Evolutionary conservation across 2,888 invertebrate species (phyloP).

Genomic region (Salticus scenicus): DNA sequence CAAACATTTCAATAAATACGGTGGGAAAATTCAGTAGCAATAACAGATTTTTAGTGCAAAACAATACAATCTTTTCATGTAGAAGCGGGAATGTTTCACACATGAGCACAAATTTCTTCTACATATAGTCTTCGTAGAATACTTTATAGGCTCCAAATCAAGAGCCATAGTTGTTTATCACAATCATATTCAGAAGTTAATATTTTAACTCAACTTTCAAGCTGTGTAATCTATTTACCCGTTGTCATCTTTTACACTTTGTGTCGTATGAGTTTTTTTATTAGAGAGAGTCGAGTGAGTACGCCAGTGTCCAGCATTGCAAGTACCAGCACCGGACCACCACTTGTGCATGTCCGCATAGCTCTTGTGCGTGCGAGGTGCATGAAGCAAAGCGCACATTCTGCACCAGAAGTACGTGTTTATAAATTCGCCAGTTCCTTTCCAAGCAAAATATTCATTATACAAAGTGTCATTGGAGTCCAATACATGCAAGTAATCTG

Average conservation of each 20-base stretch:
- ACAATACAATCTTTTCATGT: not conserved
- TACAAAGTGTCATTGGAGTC: conserved; percentile 92
- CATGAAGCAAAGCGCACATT: conserved; percentile 89
- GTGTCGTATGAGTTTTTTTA: not conserved
- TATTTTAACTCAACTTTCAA: too few relatives aligned
- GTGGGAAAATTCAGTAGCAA: not conserved
- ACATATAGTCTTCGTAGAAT: not conserved
- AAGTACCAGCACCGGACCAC: conserved; percentile 69
- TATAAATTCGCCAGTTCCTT: conserved; percentile 95
- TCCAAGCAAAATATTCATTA: conserved; percentile 96
- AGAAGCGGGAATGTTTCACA: too few relatives aligned
- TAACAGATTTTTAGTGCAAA: not conserved
- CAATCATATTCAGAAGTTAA: not conserved
- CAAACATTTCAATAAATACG: conserved; percentile 8
- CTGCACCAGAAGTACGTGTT: conserved; percentile 97
- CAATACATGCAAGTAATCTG: conserved; percentile 87
- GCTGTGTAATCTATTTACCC: conserved; percentile 21
- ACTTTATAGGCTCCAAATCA: not conserved
- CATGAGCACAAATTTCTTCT: not conserved
- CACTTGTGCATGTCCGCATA: conserved; percentile 89
- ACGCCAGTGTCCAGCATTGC: conserved; percentile 62
- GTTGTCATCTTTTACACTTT: conserved; percentile 45
- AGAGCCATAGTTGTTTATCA: not conserved
- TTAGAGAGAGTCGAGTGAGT: not conserved
- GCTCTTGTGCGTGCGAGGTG: conserved; percentile 72